Evolutionary conservation across 2,797 vertebrate genomes (phyloP).

Genomic region (Hydrolagus colliei): DNA sequence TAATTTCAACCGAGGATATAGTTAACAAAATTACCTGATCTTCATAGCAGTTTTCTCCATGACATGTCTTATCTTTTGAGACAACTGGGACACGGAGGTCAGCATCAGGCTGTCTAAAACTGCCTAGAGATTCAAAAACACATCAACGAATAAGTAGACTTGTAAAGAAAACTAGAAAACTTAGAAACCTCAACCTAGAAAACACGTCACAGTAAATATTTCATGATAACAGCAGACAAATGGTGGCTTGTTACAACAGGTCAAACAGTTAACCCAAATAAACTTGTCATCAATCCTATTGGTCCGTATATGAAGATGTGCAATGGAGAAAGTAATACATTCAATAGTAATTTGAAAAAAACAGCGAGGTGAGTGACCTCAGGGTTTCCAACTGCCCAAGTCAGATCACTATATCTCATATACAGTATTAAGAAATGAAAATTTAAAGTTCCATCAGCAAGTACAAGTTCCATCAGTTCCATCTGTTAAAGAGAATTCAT

Average conservation of each 20-base stretch:
- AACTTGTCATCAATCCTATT: neutral
- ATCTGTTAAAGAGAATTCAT: no score
- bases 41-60: slow-evolving; percentile 93
- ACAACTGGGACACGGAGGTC: slow-evolving; percentile 90
- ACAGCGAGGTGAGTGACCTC: no score
- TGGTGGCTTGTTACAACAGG: neutral
- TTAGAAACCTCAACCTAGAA: neutral
- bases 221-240: neutral
- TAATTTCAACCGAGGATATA: neutral
- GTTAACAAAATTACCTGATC: slow-evolving; percentile 68
- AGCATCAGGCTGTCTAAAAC: slow-evolving; percentile 90
- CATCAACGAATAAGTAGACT: slow-evolving; percentile 14
- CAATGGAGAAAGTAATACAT: neutral
- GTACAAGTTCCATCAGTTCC: no score
- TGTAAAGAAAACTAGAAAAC: neutral
- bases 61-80: slow-evolving; percentile 86
- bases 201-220: neutral
- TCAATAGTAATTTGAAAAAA: neutral
- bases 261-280: neutral
- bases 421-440: no score
- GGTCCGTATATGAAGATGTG: neutral
- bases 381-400: neutral
- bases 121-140: slow-evolving; percentile 59
- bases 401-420: no score
- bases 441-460: no score